These are phyloP conservation scores for Dugesia japonica DNA, from an alignment of 2,888 invertebrate genomes.

Conservation along the genomic window DNA sequence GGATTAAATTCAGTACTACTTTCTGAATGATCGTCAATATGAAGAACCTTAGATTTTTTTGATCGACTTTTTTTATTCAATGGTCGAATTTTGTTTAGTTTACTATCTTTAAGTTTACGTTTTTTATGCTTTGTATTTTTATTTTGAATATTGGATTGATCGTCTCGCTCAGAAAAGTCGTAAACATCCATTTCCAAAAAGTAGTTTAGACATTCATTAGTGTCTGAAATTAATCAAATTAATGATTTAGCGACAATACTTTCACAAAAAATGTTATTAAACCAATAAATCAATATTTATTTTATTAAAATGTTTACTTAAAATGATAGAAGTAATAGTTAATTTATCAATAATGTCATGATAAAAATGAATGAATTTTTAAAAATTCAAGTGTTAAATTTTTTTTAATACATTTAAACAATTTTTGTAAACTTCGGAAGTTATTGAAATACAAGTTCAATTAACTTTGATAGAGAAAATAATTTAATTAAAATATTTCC, in stretches of 20 bases:
- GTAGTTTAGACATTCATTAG: neutral
- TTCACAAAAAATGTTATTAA: too few relatives aligned
- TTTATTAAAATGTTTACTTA: too few relatives aligned
- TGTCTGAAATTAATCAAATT: neutral
- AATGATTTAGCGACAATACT: neutral
- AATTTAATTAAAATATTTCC: too few relatives aligned
- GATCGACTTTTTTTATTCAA: neutral
- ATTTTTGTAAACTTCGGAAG: constrained; percentile 20
- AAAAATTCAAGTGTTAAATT: neutral
- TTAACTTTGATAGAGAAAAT: too few relatives aligned
- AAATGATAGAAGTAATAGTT: too few relatives aligned
- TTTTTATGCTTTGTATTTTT: neutral
- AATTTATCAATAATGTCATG: neutral
- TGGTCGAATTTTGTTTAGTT: neutral
- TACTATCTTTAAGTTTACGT: neutral
- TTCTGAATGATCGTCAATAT: neutral
- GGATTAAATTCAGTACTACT: neutral
- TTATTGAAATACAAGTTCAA: neutral
- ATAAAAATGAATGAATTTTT: neutral
- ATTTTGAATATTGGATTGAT: constrained; percentile 7
- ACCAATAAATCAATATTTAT: too few relatives aligned
- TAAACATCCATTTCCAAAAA: neutral
- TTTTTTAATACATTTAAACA: constrained; percentile 3
- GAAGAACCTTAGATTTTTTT: neutral
- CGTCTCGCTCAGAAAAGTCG: neutral